Evolutionary conservation across 2,113 vertebrate species (phyloP), one percentile per base, ranked within the genome.

Genomic region (Rhipidura dahli): DNA sequence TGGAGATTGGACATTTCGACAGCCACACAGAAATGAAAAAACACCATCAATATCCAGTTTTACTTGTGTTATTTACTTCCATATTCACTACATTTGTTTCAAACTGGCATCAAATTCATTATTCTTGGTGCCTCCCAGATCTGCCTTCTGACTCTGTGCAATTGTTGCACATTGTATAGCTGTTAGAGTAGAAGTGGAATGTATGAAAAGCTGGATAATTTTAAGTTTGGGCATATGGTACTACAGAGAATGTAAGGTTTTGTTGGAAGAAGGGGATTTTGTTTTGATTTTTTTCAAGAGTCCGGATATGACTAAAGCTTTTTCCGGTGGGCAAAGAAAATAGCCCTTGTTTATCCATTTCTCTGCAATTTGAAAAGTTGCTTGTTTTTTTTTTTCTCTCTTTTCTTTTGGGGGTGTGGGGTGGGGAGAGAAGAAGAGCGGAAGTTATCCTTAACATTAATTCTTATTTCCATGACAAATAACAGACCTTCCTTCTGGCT

Each of bases 271-370:
- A 92, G 71, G 72, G 86, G 60, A 39, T 63, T 95, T 95, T 95
- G 94, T 94, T 94, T 93, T 59, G 59, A 77, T 70, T 95, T 91
- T 94, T 95, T 96, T 68, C 57, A 83, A 12, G 72, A 61, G 63
- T 77, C 84, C 65, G 81, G 89, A 91, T 93, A 83, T 80, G 70
- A 96, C 79, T 65, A 80, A 91, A 91, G 78, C 63, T 73, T 85
- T 81, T 94, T 85, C 91, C 5, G 3, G 61, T 82, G 73, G 35
- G 87, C 57, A 90, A 85, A 91, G 91, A 95, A 96, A 96, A 95
- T 79, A 94, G 10, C 70, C 70, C 66, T 76, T 92, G 73, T 87
- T 85, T 79, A 71, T 35, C n/a, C 10, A 5, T 31, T 83, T 72
- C 70, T 89, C 28, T 15, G 44, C 40, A 69, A 65, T 54, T 57